phyloP scores from a whole-genome alignment of 2,113 vertebrate species.

The Microtus oregoni region DNA sequence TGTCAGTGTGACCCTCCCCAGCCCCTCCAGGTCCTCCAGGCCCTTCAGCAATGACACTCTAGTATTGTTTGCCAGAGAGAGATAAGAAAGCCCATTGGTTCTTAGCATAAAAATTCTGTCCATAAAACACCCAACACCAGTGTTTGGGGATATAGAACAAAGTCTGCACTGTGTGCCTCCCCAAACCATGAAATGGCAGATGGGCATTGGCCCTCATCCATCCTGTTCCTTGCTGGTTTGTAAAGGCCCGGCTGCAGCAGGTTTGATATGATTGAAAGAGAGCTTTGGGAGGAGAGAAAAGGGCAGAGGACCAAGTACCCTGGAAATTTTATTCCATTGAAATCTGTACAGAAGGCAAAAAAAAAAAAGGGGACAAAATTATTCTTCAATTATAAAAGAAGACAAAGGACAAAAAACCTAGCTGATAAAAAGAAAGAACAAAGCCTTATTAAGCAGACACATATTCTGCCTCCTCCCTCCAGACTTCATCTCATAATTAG shows the following conservation, averaged over 20 bases:
- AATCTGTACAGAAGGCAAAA: not conserved
- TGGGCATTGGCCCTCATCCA: slow-evolving; percentile 22
- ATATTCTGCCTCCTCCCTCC: not conserved
- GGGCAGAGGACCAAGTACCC: not conserved
- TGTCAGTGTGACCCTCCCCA: accelerated
- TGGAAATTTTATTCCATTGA: slow-evolving; percentile 63
- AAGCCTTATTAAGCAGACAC: slow-evolving; percentile 37
- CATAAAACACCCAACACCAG: not conserved
- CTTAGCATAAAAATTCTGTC: slow-evolving; percentile 33
- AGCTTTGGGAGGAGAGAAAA: slow-evolving; percentile 44
- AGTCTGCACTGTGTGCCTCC: not conserved
- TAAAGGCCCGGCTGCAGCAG: not conserved
- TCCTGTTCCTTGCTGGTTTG: not conserved
- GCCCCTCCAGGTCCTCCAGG: not conserved
- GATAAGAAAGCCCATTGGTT: not conserved
- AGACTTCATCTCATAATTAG: not conserved
- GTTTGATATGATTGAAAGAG: not conserved
- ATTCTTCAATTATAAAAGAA: not conserved
- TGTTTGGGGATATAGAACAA: accelerated
- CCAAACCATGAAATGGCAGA: not conserved
- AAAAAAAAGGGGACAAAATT: not conserved
- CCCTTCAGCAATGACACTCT: accelerated
- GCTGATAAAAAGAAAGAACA: slow-evolving; percentile 50
- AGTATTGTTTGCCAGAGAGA: not conserved
- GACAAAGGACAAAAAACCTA: not conserved